Evolutionary conservation across 2,113 vertebrate species (phyloP).

Genomic region (Podarcis muralis): DNA sequence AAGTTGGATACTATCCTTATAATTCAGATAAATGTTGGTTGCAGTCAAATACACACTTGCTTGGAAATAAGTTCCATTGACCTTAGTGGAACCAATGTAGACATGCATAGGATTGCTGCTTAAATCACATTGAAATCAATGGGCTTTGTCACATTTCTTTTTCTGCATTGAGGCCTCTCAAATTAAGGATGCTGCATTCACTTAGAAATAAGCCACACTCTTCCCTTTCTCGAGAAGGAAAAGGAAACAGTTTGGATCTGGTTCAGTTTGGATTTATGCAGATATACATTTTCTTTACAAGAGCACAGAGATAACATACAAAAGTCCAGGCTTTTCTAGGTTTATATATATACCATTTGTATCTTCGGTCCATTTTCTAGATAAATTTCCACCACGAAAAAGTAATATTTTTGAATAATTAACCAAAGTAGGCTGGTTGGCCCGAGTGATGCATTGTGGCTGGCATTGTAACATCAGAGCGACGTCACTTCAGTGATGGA

Average conservation of each 20-base stretch:
- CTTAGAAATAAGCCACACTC: not conserved
- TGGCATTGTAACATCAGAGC: conserved; percentile 34
- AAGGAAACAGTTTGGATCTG: not conserved
- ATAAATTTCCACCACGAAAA: conserved; percentile 31
- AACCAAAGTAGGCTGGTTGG: conserved; percentile 34
- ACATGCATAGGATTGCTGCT: no score
- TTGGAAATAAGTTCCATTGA: no score
- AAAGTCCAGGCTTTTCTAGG: not conserved
- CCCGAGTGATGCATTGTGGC: conserved; percentile 35
- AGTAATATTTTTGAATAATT: conserved; percentile 54
- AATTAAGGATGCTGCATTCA: no score
- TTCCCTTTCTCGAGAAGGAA: not conserved
- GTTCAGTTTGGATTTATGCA: not conserved
- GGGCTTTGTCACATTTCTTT: not conserved
- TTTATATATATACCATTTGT: not conserved
- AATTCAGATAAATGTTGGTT: no score
- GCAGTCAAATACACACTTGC: no score
- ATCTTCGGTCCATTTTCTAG: conserved; percentile 1
- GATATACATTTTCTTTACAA: not conserved
- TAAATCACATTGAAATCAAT: not conserved
- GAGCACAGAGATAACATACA: not conserved
- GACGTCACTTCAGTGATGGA: conserved; percentile 40
- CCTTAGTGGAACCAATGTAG: no score
- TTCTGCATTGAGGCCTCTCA: not conserved
- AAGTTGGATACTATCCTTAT: no score